Percentiles rank a stretch among this genome's conserved stretches.
Conservation (phyloP, 1,140 invertebrate species). For the Gonioctena quinquepunctata region DNA sequence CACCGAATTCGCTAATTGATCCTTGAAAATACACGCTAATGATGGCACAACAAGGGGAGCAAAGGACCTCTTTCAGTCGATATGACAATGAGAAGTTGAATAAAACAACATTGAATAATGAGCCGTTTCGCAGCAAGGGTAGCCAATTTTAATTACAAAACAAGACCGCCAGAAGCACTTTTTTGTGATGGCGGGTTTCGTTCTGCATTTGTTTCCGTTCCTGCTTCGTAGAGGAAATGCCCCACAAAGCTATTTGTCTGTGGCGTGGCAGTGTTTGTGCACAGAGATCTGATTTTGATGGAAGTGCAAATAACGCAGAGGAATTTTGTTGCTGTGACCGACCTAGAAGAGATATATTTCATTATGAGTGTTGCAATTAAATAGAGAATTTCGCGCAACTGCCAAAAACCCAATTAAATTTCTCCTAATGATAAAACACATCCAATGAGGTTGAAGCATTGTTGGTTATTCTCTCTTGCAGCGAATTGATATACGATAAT, state of each 20-base stretch:
- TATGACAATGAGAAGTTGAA: constrained; percentile 10
- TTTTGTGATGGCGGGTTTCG: background rate
- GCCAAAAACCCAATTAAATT: too few relatives aligned
- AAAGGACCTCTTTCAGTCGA: background rate
- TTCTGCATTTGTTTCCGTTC: constrained; percentile 1
- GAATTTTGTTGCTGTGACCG: too few relatives aligned
- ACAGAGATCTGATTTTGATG: background rate
- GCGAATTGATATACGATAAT: too few relatives aligned
- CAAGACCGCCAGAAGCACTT: constrained; percentile 10
- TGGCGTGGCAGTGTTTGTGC: too few relatives aligned
- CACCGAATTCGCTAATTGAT: too few relatives aligned
- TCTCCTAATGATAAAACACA: too few relatives aligned
- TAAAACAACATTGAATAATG: constrained; percentile 20
- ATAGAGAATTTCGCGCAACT: too few relatives aligned
- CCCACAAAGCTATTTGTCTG: constrained; percentile 13
- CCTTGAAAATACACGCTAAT: background rate
- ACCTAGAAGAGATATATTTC: too few relatives aligned
- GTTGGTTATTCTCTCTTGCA: too few relatives aligned
- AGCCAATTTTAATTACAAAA: constrained; percentile 20
- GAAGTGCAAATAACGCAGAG: background rate
- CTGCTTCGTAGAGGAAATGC: background rate
- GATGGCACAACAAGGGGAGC: background rate
- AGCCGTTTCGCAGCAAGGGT: constrained; percentile 15
- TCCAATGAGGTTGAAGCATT: too few relatives aligned
- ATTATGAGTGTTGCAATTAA: too few relatives aligned